Conservation (phyloP, 2,113 vertebrate species). For the Melanotaenia duboulayi region DNA sequence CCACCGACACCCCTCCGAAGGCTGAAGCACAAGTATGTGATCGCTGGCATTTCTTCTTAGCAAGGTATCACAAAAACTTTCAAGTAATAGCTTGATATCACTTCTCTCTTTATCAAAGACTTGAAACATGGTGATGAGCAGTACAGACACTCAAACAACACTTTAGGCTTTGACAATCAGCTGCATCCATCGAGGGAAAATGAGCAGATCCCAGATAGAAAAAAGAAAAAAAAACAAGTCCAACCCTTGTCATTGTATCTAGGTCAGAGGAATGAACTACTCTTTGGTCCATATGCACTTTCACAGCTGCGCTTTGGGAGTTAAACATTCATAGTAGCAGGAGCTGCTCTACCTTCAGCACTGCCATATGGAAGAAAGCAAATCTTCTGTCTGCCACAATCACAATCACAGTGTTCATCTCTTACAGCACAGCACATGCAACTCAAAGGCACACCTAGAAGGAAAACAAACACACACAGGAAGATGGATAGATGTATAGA, state of each 20-base stretch:
- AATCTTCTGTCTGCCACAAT: conserved; percentile 37
- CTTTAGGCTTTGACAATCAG: not conserved
- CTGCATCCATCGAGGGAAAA: conserved; percentile 1
- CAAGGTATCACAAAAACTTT: not conserved
- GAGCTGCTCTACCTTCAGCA: conserved; percentile 48
- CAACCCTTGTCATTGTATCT: conserved; percentile 56
- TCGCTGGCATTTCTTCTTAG: not conserved
- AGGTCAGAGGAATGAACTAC: conserved; percentile 64
- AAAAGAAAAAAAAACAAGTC: conserved; percentile 9
- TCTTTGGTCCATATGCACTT: conserved; percentile 41
- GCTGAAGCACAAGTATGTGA: not conserved
- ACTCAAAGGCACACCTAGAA: not conserved
- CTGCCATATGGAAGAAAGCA: conserved; percentile 48
- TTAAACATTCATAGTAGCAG: conserved; percentile 35
- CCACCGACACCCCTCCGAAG: too few species aligned
- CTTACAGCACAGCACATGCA: conserved; percentile 20
- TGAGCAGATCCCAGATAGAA: not conserved
- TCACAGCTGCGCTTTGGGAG: conserved; percentile 47
- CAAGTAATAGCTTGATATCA: not conserved
- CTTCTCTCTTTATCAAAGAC: not conserved
- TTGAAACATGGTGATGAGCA: not conserved
- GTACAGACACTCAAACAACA: conserved; percentile 4
- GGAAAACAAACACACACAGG: conserved; percentile 10
- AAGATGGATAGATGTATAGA: conserved; percentile 33
- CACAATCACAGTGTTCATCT: conserved; percentile 28